Percentiles rank a stretch among this genome's conserved stretches.
Conservation (phyloP, 2,113 vertebrate species). For the Colossoma macropomum region DNA sequence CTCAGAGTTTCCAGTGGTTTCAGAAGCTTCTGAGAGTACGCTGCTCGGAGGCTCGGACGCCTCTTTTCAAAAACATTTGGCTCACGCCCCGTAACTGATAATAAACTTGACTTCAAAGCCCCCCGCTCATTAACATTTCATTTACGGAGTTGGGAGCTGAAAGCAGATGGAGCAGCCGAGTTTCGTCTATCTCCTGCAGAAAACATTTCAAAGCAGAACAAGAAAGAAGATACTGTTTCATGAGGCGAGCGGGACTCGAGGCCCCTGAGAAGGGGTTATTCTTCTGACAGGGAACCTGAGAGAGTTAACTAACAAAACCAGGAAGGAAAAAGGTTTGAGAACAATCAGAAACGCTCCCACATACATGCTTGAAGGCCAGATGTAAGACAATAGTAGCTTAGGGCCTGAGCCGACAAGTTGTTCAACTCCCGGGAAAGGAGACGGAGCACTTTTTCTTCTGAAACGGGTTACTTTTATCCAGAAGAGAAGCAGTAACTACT, state of each 20-base stretch:
- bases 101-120: conserved; percentile 34
- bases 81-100: conserved; percentile 22
- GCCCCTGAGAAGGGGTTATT: not conserved
- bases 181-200: not conserved
- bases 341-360: not conserved
- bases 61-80: not conserved
- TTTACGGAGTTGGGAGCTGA: conserved; percentile 15
- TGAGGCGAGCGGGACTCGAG: not conserved
- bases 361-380: not conserved
- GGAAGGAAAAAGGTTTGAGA: conserved; percentile 51
- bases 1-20: not conserved
- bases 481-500: not conserved
- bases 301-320: conserved; percentile 33
- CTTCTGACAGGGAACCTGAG: conserved; percentile 1
- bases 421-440: not conserved
- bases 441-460: not conserved
- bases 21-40: not conserved
- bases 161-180: not conserved
- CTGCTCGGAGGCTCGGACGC: conserved; percentile 11
- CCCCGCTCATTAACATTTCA: conserved; percentile 28
- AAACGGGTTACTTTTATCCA: not conserved
- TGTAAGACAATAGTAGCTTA: conserved; percentile 18
- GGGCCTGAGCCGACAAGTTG: not conserved
- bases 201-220: not conserved
- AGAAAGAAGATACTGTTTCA: not conserved